Percentiles rank a stretch among this genome's conserved stretches.
These are phyloP conservation scores for Spea hammondii DNA, from an alignment of 2,797 vertebrate species.

Conservation along the genomic window DNA sequence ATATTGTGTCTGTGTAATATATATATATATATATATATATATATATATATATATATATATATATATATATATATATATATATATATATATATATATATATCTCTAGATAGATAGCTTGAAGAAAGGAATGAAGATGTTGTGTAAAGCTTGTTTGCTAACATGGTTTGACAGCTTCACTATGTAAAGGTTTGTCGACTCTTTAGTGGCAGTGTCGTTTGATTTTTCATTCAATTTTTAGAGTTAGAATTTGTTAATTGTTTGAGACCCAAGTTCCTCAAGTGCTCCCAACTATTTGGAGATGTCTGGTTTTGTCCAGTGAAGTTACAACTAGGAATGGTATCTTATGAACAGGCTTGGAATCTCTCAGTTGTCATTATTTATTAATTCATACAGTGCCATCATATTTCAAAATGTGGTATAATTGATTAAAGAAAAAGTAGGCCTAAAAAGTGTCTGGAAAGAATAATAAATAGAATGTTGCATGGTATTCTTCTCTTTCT, in stretches of 20 bases:
- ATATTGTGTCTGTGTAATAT: too few relatives aligned
- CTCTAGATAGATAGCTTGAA: too few relatives aligned
- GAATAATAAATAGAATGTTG: constrained; percentile 47
- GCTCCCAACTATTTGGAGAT: constrained; percentile 49
- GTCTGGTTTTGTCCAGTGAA: constrained; percentile 50
- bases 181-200: constrained; percentile 66
- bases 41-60: too few relatives aligned
- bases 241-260: constrained; percentile 38
- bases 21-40: too few relatives aligned
- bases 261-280: constrained; percentile 9
- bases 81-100: too few relatives aligned
- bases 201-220: constrained; percentile 30
- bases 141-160: constrained; percentile 16
- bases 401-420: constrained; percentile 54
- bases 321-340: constrained; percentile 57
- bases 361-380: constrained; percentile 31
- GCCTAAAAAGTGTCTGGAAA: constrained; percentile 49
- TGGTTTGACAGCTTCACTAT: constrained; percentile 54
- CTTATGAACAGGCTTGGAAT: constrained; percentile 51
- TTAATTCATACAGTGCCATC: constrained; percentile 17
- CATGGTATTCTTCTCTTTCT: constrained; percentile 52
- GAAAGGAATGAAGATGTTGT: too few relatives aligned
- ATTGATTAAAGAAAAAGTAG: constrained; percentile 41
- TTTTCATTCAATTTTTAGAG: constrained; percentile 18
- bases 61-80: too few relatives aligned